These are phyloP conservation scores for Elysia crispata DNA, from an alignment of 2,888 invertebrate genomes.

Conservation along the genomic window DNA sequence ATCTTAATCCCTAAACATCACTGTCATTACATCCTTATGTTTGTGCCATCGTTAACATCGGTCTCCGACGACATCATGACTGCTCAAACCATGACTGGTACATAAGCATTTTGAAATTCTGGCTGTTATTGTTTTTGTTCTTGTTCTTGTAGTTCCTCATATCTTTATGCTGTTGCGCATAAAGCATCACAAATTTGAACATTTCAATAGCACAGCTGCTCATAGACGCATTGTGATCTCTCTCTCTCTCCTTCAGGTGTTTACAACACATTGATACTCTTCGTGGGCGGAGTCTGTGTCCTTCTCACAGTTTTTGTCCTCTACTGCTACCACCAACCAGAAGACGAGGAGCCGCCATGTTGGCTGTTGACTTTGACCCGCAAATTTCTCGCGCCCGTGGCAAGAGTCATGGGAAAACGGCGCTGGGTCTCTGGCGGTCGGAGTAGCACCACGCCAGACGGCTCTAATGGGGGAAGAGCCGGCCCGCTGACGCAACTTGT, in stretches of 20 bases:
- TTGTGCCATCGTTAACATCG: no score
- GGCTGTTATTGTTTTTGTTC: no score
- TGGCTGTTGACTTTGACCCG: constrained; percentile 41
- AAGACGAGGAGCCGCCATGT: constrained; percentile 35
- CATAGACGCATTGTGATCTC: no score
- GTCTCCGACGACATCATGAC: no score
- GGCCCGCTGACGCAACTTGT: background rate
- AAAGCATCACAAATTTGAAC: no score
- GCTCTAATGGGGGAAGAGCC: background rate
- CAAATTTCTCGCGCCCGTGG: constrained; percentile 10
- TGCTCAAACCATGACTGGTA: no score
- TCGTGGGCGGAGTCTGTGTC: constrained; percentile 52
- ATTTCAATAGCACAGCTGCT: no score
- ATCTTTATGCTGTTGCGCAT: no score
- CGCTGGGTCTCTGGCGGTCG: background rate
- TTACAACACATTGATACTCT: constrained; percentile 55
- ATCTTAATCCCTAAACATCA: no score
- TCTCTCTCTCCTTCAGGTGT: constrained; percentile 47
- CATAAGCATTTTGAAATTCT: no score
- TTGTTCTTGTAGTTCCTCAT: no score
- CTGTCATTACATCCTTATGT: no score
- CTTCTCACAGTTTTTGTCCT: constrained; percentile 54
- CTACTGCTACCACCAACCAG: constrained; percentile 49
- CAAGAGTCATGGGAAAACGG: background rate
- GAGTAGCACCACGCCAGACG: background rate